Percentiles rank a stretch among this genome's conserved stretches.
Evolutionary conservation across 1,140 invertebrate species (phyloP).

Genomic region (Berghia stephanieae): DNA sequence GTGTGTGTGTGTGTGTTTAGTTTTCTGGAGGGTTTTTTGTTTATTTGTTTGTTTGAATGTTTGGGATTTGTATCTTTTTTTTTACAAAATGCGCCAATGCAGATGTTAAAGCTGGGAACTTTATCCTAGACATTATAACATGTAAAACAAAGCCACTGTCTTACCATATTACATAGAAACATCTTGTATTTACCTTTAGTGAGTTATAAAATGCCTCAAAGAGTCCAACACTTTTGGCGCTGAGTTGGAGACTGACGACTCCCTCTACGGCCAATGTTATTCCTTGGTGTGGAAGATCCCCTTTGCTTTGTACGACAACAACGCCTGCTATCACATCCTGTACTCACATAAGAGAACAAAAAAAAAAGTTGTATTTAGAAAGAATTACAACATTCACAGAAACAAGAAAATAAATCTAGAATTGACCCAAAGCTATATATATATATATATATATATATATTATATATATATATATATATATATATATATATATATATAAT

Average conservation of each 20-base stretch:
- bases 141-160: background rate
- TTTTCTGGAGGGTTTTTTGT: too few species aligned
- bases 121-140: too few species aligned
- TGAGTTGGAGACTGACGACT: constrained; percentile 87
- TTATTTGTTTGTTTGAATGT: too few species aligned
- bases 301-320: constrained; percentile 79
- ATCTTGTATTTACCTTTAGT: constrained; percentile 72
- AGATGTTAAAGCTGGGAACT: too few species aligned
- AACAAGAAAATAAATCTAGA: background rate
- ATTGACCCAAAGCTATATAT: too few species aligned
- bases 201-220: constrained; percentile 94
- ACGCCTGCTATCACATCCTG: constrained; percentile 86
- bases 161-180: background rate
- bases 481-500: background rate
- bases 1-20: too few species aligned
- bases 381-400: background rate
- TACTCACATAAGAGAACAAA: constrained; percentile 46
- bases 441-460: background rate
- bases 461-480: background rate
- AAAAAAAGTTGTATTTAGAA: background rate
- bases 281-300: constrained; percentile 90
- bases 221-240: constrained; percentile 92
- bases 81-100: too few species aligned
- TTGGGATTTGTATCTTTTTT: too few species aligned
- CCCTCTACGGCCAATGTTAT: constrained; percentile 87